Evolutionary conservation across 1,140 invertebrate species (phyloP).

Genomic region (Carposina sasakii): DNA sequence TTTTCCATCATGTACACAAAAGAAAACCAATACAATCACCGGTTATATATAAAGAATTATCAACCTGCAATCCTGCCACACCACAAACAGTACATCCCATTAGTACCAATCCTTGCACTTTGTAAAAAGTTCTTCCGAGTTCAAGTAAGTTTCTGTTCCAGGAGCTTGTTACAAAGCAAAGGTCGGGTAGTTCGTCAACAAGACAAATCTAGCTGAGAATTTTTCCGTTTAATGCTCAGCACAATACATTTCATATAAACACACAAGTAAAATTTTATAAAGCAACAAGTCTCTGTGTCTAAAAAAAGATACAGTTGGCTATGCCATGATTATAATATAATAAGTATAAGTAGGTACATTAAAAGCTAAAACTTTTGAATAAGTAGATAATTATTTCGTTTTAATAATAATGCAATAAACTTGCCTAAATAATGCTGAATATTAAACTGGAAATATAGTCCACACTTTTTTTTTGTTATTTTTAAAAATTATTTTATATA

Average conservation of each 20-base stretch:
- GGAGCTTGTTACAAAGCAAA: conserved; percentile 62
- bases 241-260: conserved; percentile 52
- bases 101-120: conserved; percentile 60
- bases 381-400: conserved; percentile 57
- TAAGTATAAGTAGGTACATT: no score
- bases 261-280: conserved; percentile 38
- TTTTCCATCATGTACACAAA: conserved; percentile 63
- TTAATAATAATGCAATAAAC: conserved; percentile 64
- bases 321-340: conserved; percentile 51
- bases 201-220: conserved; percentile 66
- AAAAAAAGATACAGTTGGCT: conserved; percentile 40
- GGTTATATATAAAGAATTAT: conserved; percentile 45
- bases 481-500: conserved; percentile 47
- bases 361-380: conserved; percentile 61
- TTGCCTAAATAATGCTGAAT: conserved; percentile 71
- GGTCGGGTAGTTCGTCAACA: conserved; percentile 64
- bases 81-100: conserved; percentile 27
- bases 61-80: conserved; percentile 46
- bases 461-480: conserved; percentile 58
- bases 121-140: conserved; percentile 40
- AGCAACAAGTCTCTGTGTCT: conserved; percentile 29
- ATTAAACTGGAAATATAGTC: conserved; percentile 69
- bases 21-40: conserved; percentile 59
- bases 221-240: conserved; percentile 73
- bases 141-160: conserved; percentile 31